A percentile compares a stretch with the other conserved stretches of the same genome.
Evolutionary conservation across 2,113 vertebrate genomes (phyloP).

Genomic region (Chloropsis hardwickii): DNA sequence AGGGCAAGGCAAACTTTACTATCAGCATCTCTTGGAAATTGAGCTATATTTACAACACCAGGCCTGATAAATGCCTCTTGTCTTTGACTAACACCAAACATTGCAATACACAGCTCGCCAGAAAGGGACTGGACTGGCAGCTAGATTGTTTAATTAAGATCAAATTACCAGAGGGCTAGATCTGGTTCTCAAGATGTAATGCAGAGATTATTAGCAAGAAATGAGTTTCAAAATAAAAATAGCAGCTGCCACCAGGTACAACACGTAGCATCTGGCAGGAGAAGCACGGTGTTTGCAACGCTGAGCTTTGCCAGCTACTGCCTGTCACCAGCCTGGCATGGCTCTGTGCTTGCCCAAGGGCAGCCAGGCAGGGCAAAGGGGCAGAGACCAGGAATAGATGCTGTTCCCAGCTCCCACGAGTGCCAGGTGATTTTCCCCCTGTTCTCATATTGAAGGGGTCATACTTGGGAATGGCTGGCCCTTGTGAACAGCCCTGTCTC

Average conservation of each 20-base stretch:
- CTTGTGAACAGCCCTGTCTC: background rate
- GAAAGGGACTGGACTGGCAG: conserved; percentile 35
- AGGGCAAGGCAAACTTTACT: conserved; percentile 47
- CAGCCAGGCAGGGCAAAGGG: background rate
- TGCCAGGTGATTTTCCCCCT: background rate
- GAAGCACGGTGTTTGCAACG: background rate
- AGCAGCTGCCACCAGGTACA: conserved; percentile 28
- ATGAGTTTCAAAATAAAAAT: conserved; percentile 36
- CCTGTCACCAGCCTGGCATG: background rate
- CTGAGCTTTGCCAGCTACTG: background rate
- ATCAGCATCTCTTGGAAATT: conserved; percentile 35
- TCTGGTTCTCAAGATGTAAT: conserved; percentile 43
- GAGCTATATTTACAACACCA: conserved; percentile 37
- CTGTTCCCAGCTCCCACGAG: background rate
- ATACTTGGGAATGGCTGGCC: background rate
- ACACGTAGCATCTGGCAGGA: background rate
- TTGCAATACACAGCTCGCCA: conserved; percentile 23
- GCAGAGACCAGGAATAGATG: background rate
- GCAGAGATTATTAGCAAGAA: background rate
- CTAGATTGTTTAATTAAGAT: conserved; percentile 54
- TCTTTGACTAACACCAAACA: conserved; percentile 50
- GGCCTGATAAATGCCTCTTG: conserved; percentile 10
- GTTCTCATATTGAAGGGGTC: fast-evolving
- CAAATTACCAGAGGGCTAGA: conserved; percentile 46
- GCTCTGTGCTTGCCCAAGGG: background rate